These are phyloP conservation scores for Eulithis testata DNA, from an alignment of 2,888 invertebrate genomes.

Conservation along the genomic window DNA sequence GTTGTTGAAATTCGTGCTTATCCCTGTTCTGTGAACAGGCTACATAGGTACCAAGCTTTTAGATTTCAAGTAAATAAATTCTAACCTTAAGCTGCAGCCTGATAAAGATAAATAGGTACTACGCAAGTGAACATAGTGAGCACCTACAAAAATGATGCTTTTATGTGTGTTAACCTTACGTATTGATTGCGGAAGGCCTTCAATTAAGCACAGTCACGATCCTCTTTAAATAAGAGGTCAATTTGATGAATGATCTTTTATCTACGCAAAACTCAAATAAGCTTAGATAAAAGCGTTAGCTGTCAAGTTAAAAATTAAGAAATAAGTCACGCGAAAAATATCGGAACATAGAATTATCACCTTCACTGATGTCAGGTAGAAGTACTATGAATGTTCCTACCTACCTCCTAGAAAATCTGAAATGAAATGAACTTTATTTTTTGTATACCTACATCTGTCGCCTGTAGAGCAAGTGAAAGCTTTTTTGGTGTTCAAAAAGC, in stretches of 20 bases:
- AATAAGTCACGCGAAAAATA: not conserved
- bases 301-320: too few relatives aligned
- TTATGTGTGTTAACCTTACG: not conserved
- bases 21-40: too few relatives aligned
- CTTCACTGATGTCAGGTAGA: not conserved
- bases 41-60: too few relatives aligned
- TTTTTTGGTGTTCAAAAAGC: not conserved
- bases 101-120: not conserved
- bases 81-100: too few relatives aligned
- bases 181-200: constrained; percentile 40
- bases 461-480: constrained; percentile 9
- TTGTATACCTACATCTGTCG: not conserved
- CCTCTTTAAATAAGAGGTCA: constrained; percentile 32
- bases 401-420: not conserved
- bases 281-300: too few relatives aligned
- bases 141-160: not conserved
- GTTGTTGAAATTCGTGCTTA: too few relatives aligned
- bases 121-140: not conserved
- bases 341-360: constrained; percentile 1
- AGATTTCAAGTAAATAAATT: not conserved
- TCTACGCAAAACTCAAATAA: not conserved
- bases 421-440: too few relatives aligned
- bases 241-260: constrained; percentile 10
- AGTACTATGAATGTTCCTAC: not conserved
- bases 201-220: constrained; percentile 36